Base-by-base conservation (phyloP, 2,888 invertebrate species). In the Microplitis manilae region DNA sequence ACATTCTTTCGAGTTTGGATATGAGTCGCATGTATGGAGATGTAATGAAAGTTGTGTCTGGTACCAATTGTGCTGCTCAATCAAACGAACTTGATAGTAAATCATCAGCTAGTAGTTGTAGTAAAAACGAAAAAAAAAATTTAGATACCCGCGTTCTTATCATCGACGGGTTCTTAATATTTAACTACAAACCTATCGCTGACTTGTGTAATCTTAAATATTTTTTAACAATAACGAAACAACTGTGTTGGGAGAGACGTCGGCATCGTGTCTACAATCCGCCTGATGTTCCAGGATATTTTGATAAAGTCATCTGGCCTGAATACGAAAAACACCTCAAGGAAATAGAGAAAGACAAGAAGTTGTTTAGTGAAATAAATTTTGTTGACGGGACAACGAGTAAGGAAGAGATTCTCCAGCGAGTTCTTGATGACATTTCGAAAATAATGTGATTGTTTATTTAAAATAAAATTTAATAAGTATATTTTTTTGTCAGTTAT, bases 221-320 rank as follows among this genome's bases (percentile, higher is more conserved):
- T 90, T 96, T 95, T 88, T 90, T 96, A 78, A 93, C 94, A 64
- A 89, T 96, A 84, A 92, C 92, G 72, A 93, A 92, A 87, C 94
- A 93, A 41, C 93, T 93, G 86, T 96, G 96, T 85, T 90, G 90
- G 82, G 83, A 91, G 41, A 91, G 97, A 30, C 92, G 96, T 79
- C 86, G 88, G 50, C 84, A 84, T 30, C 90, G 96, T 59, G 89
- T 91, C n/a, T 98, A 98, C 88, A 93, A 94, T 73, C 98, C 98
- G 20, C 95, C 97, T 0, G 97, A 98, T 91, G 91, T 94, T 1
- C 93, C 93, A 0, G 96, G 96, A 0, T 98, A 98, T 91, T 97
- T 97, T 91, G 96, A 97, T 67, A 90, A 90, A 81, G 94, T 95
- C 86, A 96, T 95, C n/a, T 98, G 98, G 97, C 97, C 97, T n/a